These are phyloP conservation scores for Drosophila melanogaster DNA, from an alignment of 1,140 invertebrate genomes.

Conservation along the genomic window DNA sequence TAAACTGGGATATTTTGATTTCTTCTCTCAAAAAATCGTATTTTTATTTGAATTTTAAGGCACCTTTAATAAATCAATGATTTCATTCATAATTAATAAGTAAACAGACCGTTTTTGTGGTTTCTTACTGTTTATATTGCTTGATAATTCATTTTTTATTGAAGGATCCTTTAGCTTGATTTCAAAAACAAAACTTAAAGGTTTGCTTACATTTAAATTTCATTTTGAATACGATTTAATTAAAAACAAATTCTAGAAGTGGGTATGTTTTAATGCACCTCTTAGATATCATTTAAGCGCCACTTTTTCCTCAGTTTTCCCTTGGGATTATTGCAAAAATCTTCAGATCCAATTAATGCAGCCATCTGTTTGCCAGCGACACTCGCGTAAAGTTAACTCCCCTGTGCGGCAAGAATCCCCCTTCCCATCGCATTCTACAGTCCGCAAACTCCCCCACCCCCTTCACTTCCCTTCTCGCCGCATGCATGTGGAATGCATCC, in stretches of 20 bases:
- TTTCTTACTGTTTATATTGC: too few relatives aligned
- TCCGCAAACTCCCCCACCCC: neutral
- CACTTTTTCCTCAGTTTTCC: conserved; percentile 5
- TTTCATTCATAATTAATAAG: neutral
- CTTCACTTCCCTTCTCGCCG: neutral
- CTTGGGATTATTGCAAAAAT: conserved; percentile 27
- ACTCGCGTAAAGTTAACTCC: conserved; percentile 25
- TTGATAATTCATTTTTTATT: too few relatives aligned
- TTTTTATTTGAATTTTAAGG: too few relatives aligned
- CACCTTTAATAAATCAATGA: neutral
- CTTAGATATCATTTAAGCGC: neutral
- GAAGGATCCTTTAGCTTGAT: too few relatives aligned
- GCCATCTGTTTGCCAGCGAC: conserved; percentile 38
- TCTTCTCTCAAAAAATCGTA: too few relatives aligned
- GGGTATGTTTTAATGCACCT: neutral
- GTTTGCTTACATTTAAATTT: too few relatives aligned
- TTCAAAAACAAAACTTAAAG: too few relatives aligned
- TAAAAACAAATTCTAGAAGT: neutral
- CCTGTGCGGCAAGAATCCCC: neutral
- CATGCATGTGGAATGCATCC: neutral
- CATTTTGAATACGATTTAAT: neutral
- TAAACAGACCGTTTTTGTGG: too few relatives aligned
- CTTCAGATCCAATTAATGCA: conserved; percentile 42
- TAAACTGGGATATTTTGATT: too few relatives aligned
- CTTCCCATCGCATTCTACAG: too few relatives aligned